Base-by-base conservation (phyloP, 2,888 invertebrate genomes). In the Dioctria rufipes region DNA sequence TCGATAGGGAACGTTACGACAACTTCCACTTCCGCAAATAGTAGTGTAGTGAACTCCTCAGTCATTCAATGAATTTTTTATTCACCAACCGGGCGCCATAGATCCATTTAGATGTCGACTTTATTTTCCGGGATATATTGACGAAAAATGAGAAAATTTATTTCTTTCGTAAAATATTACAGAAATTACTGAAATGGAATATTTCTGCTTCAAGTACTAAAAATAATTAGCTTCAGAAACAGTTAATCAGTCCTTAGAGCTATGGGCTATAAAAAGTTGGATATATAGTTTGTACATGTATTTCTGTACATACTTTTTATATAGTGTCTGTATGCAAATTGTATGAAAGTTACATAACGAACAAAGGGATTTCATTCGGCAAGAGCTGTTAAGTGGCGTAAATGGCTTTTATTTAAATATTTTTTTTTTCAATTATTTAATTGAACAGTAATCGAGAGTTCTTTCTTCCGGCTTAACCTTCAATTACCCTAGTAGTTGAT, bases 61-160 rank as follows among this genome's bases (percentile, higher is more conserved):
- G 54, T 54, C 54, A 3, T 11, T 3, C 54, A 54, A 54, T 71
- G 69, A 71, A 71, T 71, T 71, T 71, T 71, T 71, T 71, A 71
- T 71, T 25, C 49, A 49, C 51, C 25, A 49, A n/a, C 39, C 37
- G 25, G 69, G 69, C 69, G 69, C 69, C 69, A 51, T 43, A 71
- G 39, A 39, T 9, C 54, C 39, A 71, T 69, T 69, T 69, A 49
- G 69, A 69, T 69, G 69, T 71, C 69, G 69, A 37, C 39, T 39
- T 61, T 25, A 61, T 61, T 61, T 61, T 6, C 39, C 25, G 61
- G 11, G 61, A 25, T 25, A 25, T 39, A 61, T 54, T 11, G 61
- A 61, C 5, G 37, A 61, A 61, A 61, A 61, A 39, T 61, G 13
- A 25, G n/a, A 37, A 37, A 39, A 61, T 61, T 2, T 25, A 61